Base-by-base conservation (phyloP, 2,888 invertebrate species). In the Microdon myrmicae region DNA sequence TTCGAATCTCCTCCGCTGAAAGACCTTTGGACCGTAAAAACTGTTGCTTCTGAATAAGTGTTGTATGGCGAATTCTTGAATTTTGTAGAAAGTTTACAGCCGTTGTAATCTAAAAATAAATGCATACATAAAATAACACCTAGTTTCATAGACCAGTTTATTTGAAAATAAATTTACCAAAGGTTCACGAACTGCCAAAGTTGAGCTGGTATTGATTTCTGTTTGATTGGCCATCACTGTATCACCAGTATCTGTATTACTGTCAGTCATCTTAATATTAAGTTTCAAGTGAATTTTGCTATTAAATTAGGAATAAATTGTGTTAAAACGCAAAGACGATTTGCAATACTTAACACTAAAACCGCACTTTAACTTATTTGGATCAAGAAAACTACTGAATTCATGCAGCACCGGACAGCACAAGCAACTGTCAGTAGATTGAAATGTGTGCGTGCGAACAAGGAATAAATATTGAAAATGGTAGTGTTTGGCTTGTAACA, bases 11-110 rank as follows among this genome's bases (percentile, higher is more conserved):
- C 1, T 84, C 81, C 37, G 90, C 87, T 0, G 89, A 87, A 1
- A 92, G 81, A 32, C 92, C 92, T 79, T 92, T 92, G 72, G 85
- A 84, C 68, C 86, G 84, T 2, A 92, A 82, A 78, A 92, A 93
- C 66, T 87, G 84, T 75, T 90, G 89, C 73, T 91, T 92, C 76
- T 92, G 90, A 49, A 86, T 83, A 44, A 90, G 74, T 0, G 92
- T 87, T 71, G 90, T 91, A 68, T 85, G 82, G 41, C 86, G 84
- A 2, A 94, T 92, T 76, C 89, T 91, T n/a, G 90, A 89, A 81
- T 94, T 94, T 76, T 88, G 86, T 41, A 94, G 81, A 81, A 94
- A 94, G 73, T 90, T 91, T 2, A 93, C 86, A 3, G 94, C 94
- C 8, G 93, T 93, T 69, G 86, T 85, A 60, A 94, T 87, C 94